Evolutionary conservation across 2,797 vertebrate species (phyloP).

Genomic region (Delichon dasypus): DNA sequence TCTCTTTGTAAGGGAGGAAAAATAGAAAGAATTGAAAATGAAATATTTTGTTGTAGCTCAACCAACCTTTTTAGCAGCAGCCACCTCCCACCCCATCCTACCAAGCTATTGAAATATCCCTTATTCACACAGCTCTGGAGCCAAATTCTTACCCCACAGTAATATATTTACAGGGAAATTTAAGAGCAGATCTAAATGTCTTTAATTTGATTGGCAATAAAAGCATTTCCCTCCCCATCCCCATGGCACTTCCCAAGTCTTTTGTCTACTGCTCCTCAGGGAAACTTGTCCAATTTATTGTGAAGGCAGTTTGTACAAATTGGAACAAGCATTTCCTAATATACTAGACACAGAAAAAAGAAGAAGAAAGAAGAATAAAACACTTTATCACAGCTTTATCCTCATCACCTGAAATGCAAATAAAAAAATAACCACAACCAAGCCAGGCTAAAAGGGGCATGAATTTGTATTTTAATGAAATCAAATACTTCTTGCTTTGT

Average conservation of each 20-base stretch:
- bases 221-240: constrained; percentile 16
- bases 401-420: neutral
- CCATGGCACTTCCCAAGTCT: neutral
- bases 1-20: neutral
- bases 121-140: neutral
- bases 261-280: constrained; percentile 35
- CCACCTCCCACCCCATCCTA: neutral
- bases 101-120: neutral
- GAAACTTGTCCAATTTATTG: constrained; percentile 34
- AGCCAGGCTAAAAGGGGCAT: neutral
- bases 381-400: neutral
- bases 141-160: neutral
- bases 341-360: neutral
- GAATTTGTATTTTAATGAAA: neutral
- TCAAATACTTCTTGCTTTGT: neutral
- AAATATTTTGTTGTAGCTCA: constrained; percentile 35
- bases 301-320: constrained; percentile 33
- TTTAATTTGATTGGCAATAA: constrained; percentile 47
- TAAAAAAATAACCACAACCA: neutral
- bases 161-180: constrained; percentile 22
- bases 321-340: neutral
- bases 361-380: neutral
- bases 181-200: constrained; percentile 11
- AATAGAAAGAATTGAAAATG: neutral
- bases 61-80: neutral